A percentile compares a stretch with the other conserved stretches of the same genome.
Conservation (phyloP, 2,113 vertebrate species). For the Nothoprocta perdicaria region DNA sequence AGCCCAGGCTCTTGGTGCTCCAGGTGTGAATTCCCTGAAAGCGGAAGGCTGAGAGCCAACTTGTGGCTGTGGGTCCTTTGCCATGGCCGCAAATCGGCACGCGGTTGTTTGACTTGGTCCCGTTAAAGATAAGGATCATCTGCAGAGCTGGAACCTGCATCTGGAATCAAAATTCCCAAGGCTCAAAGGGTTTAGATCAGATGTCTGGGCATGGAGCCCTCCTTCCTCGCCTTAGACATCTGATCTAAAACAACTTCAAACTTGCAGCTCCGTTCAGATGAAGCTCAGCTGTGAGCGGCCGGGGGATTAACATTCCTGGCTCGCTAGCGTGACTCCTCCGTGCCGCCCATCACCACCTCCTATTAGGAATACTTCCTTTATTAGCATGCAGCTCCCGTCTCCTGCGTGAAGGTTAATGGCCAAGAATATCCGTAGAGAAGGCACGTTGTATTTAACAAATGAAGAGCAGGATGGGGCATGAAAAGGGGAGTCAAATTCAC, state of each 20-base stretch:
- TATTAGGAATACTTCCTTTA: conserved; percentile 70
- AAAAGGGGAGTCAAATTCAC: conserved; percentile 51
- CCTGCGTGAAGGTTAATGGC: conserved; percentile 72
- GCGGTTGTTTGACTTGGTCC: neutral
- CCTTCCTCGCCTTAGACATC: conserved; percentile 29
- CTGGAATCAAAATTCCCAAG: conserved; percentile 54
- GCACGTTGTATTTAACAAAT: conserved; percentile 34
- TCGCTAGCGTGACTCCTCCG: conserved; percentile 46
- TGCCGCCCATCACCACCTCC: conserved; percentile 60
- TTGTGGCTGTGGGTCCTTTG: conserved; percentile 25
- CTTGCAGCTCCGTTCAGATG: conserved; percentile 28
- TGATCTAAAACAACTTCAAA: conserved; percentile 52
- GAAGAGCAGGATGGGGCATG: neutral
- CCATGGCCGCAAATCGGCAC: conserved; percentile 3
- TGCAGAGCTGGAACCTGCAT: conserved; percentile 52
- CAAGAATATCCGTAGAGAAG: conserved; percentile 21
- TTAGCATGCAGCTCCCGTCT: conserved; percentile 70
- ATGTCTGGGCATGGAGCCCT: conserved; percentile 53
- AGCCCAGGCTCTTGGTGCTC: neutral
- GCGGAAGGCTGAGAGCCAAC: conserved; percentile 8
- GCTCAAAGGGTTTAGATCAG: conserved; percentile 47
- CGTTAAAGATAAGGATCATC: conserved; percentile 54
- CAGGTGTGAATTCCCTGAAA: neutral
- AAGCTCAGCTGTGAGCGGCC: conserved; percentile 57
- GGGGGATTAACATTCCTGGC: conserved; percentile 68